phyloP scores from a whole-genome alignment of 2,888 invertebrate genomes.

The Andrena haemorrhoa region DNA sequence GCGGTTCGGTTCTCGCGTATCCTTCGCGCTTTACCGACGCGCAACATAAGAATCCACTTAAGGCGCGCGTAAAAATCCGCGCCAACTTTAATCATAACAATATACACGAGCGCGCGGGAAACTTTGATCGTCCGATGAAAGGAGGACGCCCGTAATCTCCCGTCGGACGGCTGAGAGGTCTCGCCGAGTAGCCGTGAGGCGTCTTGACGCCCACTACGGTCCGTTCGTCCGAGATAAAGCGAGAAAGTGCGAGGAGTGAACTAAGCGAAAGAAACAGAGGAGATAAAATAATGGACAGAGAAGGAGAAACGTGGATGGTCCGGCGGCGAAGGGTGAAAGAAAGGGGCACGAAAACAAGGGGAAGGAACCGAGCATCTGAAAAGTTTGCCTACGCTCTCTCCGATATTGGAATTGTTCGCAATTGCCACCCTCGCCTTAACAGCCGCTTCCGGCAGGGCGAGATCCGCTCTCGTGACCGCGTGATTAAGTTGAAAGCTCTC shows the following conservation, averaged over 20 bases:
- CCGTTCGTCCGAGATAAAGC: not conserved
- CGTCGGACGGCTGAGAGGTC: constrained; percentile 34
- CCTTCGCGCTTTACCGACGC: constrained; percentile 23
- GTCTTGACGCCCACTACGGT: constrained; percentile 35
- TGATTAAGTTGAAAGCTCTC: constrained; percentile 48
- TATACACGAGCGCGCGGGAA: constrained; percentile 34
- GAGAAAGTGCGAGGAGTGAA: not conserved
- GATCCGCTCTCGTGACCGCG: constrained; percentile 5
- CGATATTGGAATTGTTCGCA: constrained; percentile 54
- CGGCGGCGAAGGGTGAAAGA: not conserved
- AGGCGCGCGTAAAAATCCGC: constrained; percentile 49
- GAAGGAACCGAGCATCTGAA: constrained; percentile 28
- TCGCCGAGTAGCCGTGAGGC: constrained; percentile 18
- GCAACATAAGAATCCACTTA: constrained; percentile 61
- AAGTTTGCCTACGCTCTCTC: constrained; percentile 37
- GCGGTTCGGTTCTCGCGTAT: not conserved
- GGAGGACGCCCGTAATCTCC: constrained; percentile 40
- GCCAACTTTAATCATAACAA: constrained; percentile 63
- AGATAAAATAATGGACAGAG: not conserved
- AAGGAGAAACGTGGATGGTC: not conserved
- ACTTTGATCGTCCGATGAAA: constrained; percentile 65
- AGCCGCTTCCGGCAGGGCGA: constrained; percentile 7
- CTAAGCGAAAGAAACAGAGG: not conserved
- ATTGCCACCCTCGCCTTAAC: constrained; percentile 43
- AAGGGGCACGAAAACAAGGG: constrained; percentile 16